A percentile compares a stretch with the other conserved stretches of the same genome.
Conservation (phyloP, 2,113 vertebrate species). For the Pipa parva region DNA sequence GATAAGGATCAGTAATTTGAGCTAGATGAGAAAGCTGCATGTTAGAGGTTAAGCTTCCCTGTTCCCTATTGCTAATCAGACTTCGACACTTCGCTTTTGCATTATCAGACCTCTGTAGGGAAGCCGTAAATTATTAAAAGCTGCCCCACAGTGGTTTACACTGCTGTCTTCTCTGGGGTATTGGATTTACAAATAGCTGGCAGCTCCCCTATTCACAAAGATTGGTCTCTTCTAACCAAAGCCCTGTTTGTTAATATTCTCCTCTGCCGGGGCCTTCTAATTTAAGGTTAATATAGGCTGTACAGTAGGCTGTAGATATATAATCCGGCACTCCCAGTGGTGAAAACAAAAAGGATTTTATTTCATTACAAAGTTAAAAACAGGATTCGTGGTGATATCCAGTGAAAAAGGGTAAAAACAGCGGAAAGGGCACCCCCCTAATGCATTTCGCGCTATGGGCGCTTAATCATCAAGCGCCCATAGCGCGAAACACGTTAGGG, state of each 20-base stretch:
- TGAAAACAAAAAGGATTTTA: constrained; percentile 47
- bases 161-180: constrained; percentile 38
- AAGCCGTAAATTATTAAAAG: constrained; percentile 74
- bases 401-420: no score
- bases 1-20: constrained; percentile 92
- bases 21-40: constrained; percentile 77
- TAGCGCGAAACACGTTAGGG: no score
- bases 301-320: no score
- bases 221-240: constrained; percentile 30
- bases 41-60: constrained; percentile 77
- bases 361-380: no score
- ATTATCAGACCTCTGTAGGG: constrained; percentile 68
- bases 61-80: constrained; percentile 81
- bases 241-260: constrained; percentile 43
- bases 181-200: constrained; percentile 43
- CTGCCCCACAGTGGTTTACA: constrained; percentile 58
- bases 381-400: no score
- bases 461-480: no score
- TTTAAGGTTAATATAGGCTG: constrained; percentile 49
- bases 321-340: no score
- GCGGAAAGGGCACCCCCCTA: no score
- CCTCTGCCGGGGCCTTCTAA: constrained; percentile 43
- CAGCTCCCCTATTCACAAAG: constrained; percentile 25
- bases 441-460: no score
- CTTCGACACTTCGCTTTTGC: constrained; percentile 74